Evolutionary conservation across 2,888 invertebrate species (phyloP).

Genomic region (Coremacera marginata): DNA sequence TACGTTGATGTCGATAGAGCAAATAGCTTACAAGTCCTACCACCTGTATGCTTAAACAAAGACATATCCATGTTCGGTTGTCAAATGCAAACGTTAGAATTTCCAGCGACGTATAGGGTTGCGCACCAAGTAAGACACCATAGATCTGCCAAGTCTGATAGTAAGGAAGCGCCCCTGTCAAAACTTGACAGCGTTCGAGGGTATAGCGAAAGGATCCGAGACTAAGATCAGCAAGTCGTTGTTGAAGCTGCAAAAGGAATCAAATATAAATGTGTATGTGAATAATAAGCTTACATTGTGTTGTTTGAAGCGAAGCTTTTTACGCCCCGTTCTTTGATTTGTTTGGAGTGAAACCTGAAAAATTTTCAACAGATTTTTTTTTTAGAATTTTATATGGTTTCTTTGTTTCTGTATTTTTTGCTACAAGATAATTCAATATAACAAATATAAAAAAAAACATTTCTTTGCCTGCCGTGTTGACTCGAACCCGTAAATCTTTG

Average conservation of each 20-base stretch:
- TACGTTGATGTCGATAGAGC: constrained; percentile 7
- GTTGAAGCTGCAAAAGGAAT: constrained; percentile 44
- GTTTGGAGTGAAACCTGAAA: no score
- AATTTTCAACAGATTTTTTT: no score
- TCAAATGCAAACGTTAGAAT: constrained; percentile 52
- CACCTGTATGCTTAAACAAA: constrained; percentile 44
- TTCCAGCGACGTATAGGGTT: constrained; percentile 50
- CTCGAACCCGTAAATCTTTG: no score
- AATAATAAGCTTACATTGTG: no score
- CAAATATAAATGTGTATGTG: no score
- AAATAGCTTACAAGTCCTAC: constrained; percentile 12
- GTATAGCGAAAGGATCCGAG: constrained; percentile 55
- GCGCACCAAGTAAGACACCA: constrained; percentile 40
- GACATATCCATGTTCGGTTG: constrained; percentile 49
- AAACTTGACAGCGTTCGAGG: constrained; percentile 44
- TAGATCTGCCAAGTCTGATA: constrained; percentile 52
- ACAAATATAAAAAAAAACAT: no score
- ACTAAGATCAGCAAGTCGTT: constrained; percentile 48
- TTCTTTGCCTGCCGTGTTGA: no score
- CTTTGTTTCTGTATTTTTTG: no score
- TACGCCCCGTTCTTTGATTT: no score
- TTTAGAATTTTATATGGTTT: no score
- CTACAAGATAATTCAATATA: no score
- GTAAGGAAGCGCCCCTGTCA: constrained; percentile 51
- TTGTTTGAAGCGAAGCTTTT: no score